Evolutionary conservation across 1,140 invertebrate genomes (phyloP).

Genomic region (Anagrus nilaparvatae): DNA sequence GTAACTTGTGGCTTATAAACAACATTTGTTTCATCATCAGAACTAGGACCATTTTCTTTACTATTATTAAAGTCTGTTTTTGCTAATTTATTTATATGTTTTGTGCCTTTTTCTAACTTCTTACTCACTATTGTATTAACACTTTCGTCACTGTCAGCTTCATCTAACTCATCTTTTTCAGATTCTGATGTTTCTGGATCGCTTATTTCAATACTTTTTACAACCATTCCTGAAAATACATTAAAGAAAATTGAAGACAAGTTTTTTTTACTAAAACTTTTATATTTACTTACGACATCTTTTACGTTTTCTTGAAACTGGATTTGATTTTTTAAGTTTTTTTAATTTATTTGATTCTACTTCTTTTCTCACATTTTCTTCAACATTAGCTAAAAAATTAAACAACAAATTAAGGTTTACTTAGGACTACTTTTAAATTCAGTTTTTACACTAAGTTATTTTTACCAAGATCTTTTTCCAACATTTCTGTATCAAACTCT

Average conservation of each 20-base stretch:
- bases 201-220: too few species aligned
- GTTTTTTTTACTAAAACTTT: not conserved
- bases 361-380: conserved; percentile 23
- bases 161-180: too few species aligned
- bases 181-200: too few species aligned
- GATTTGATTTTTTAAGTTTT: conserved; percentile 14
- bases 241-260: not conserved
- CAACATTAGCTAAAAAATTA: conserved; percentile 22
- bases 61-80: too few species aligned
- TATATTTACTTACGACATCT: conserved; percentile 19
- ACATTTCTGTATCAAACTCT: conserved; percentile 42
- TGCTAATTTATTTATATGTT: too few species aligned
- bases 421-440: conserved; percentile 2
- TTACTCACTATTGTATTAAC: too few species aligned
- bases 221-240: too few species aligned
- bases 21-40: conserved; percentile 26
- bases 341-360: conserved; percentile 8
- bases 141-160: too few species aligned
- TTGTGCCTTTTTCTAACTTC: too few species aligned
- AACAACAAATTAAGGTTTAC: conserved; percentile 4
- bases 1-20: conserved; percentile 32
- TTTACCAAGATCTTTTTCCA: conserved; percentile 41
- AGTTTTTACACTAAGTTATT: conserved; percentile 4
- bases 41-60: too few species aligned
- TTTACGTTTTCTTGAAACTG: conserved; percentile 15